phyloP scores from a whole-genome alignment of 2,797 vertebrate species.

The Sebastes steindachneri region DNA sequence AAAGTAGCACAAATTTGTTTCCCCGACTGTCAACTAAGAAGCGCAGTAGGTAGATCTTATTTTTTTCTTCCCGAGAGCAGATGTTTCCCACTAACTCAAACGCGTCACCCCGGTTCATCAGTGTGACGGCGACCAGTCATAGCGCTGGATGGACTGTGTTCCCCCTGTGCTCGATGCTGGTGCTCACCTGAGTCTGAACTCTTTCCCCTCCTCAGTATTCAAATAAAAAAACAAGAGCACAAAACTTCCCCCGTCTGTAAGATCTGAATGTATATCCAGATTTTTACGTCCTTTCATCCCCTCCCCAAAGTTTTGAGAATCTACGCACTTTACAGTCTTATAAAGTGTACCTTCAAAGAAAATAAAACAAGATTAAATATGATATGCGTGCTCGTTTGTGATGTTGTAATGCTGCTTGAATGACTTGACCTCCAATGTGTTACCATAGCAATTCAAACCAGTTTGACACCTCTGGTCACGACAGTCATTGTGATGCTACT shows the following conservation, averaged over 20 bases:
- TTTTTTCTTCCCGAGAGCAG: not conserved
- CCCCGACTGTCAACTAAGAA: conserved; percentile 26
- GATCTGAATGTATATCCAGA: conserved; percentile 72
- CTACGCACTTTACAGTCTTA: conserved; percentile 78
- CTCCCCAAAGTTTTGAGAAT: conserved; percentile 56
- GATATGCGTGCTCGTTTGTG: conserved; percentile 14
- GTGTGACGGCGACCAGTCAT: not conserved
- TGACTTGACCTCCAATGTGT: not conserved
- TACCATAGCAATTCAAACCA: not conserved
- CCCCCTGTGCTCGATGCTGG: conserved; percentile 17
- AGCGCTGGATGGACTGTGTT: not conserved
- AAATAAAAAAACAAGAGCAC: conserved; percentile 60
- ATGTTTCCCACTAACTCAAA: conserved; percentile 23
- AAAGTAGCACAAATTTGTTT: conserved; percentile 72
- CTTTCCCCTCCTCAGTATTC: conserved; percentile 27
- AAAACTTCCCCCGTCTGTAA: conserved; percentile 40
- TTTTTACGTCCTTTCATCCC: conserved; percentile 18
- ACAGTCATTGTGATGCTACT: not conserved
- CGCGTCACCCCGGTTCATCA: not conserved
- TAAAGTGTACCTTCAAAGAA: conserved; percentile 76
- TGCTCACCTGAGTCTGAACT: conserved; percentile 21
- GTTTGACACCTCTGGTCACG: not conserved
- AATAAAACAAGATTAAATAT: conserved; percentile 71
- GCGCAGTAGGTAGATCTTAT: conserved; percentile 9
- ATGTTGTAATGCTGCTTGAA: not conserved